Evolutionary conservation across 2,113 vertebrate genomes (phyloP), one percentile per base, ranked within the genome.

Genomic region (Salvator merianae): DNA sequence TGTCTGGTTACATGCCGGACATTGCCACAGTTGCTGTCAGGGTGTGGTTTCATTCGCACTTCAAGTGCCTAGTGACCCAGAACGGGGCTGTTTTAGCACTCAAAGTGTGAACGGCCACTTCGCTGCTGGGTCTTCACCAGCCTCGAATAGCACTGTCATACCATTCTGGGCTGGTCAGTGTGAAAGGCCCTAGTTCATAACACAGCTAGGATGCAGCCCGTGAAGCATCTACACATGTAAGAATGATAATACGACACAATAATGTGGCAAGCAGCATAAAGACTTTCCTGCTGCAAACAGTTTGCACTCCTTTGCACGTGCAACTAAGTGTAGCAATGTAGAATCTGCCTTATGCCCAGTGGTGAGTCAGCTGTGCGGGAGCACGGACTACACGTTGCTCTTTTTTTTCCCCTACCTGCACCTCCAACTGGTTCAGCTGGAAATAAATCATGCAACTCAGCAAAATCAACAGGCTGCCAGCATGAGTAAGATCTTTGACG

Each of bases 321-420:
- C 28, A n/a, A 77, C 26, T 26, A 28, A 38, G n/a, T 55, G 4
- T 3, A 7, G 55, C 73, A 71, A 30, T 62, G 59, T 12, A 47
- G n/a, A 43, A 65, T 26, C 36, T 63, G 68, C 30, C 22, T 59
- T 26, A 24, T 32, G 26, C 50, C 76, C 28, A n/a, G n/a, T 71
- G 53, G 65, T 85, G 83, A 85, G 55, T 73, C 77, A 85, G 69
- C n/a, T 34, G 28, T 26, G 40, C 13, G 1, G 26, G 53, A 84
- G 76, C 69, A 62, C 53, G 40, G 53, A 78, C n/a, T 3, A 7
- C 77, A 63, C 38, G 69, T 79, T 70, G 36, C 53, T 55, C 32
- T 32, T 20, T 22, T 47, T 55, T 32, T 38, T 59, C 22, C 30
- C 3, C 26, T 12, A 5, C n/a, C 65, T 28, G 5, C 65, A 1